Evolutionary conservation across 2,888 invertebrate genomes (phyloP), one percentile per base, ranked within the genome.

Genomic region (Sphaeridia pumilis): DNA sequence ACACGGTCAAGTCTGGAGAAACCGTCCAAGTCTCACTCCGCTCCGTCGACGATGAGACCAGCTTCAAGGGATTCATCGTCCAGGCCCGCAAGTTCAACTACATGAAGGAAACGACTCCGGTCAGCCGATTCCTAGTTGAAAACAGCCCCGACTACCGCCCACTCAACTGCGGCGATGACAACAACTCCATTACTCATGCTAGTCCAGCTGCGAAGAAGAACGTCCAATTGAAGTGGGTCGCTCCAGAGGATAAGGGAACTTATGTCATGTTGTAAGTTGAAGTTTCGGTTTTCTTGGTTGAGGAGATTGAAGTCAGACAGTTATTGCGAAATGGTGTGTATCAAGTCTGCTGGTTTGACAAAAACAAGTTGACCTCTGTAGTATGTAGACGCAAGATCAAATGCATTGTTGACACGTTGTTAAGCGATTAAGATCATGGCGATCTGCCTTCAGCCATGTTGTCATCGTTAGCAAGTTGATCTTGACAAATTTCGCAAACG

Each of bases 31-130:
- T 46, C 3, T 21, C n/a, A 5, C 12, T 46, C 21, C 17, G 20
- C 35, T 4, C 46, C 3, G 46, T 17, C 34, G 17, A 38, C 5
- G 17, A 14, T 38, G 46, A 12, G 14, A 21, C 20, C 14, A 3
- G 22, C n/a, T 46, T 46, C 46, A 46, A 34, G n/a, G 46, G 46
- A 21, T 46, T 46, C 46, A 4, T 46, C 4, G 34, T 46, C 22
- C 46, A 46, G 21, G 46, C 28, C 10, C 17, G 46, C 14, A 46
- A 34, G 7, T 4, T 20, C 46, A 46, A 46, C 28, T 46, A 27
- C 28, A 35, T 34, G 10, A 31, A 35, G 5, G 46, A 46, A 34
- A 20, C 5, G 17, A 20, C 31, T 3, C 46, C 46, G 21, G 28
- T 27, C n/a, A 28, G 46, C 4, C 17, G 22, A 31, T 46, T 46